Evolutionary conservation across 2,888 invertebrate species (phyloP), one percentile per base, ranked within the genome.

Genomic region (Alviniconcha strummeri): DNA sequence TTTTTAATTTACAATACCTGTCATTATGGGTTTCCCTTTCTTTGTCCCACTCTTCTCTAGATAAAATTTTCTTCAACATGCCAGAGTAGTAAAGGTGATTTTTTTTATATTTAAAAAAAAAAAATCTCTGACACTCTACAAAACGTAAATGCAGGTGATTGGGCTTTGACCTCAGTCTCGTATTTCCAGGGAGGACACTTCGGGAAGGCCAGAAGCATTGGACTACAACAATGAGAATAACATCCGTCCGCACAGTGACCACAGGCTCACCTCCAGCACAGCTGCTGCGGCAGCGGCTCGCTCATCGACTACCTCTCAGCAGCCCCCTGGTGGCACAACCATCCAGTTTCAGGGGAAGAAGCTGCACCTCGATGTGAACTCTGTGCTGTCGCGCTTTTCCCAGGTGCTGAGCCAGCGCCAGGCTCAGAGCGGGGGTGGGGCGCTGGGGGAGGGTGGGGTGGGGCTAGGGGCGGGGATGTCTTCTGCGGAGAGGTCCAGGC

Each of bases 331-430:
- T 6, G 57, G 77, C 71, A 69, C 15, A 11, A 52, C 67, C 75
- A 77, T 84, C 71, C 74, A 85, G 72, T 81, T 86, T 55, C 83
- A 72, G 11, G 88, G 86, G 15, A 84, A 84, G 75, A 85, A 79
- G 55, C 84, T 87, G 5, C 83, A 85, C 84, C 60, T 87, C 8
- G 88, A 91, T 82, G 86, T 91, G 19, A 88, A 88, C 74, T 87
- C 85, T 55, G 90, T 90, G 15, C 85, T 90, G 77, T 88, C 86
- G 15, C 89, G 89, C 78, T 91, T 91, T 82, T 88, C 90, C 52
- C 88, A 90, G 84, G 90, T 87, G 74, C 56, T 83, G n/a, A 83
- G 76, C 36, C 83, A 84, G 60, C 57, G 80, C 13, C 55, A 78
- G 71, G 54, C 79, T 36, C 67, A 54, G 7, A 80, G 81, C 5